Conservation (phyloP, 2,113 vertebrate genomes). For the Rhadina sibilatrix region DNA sequence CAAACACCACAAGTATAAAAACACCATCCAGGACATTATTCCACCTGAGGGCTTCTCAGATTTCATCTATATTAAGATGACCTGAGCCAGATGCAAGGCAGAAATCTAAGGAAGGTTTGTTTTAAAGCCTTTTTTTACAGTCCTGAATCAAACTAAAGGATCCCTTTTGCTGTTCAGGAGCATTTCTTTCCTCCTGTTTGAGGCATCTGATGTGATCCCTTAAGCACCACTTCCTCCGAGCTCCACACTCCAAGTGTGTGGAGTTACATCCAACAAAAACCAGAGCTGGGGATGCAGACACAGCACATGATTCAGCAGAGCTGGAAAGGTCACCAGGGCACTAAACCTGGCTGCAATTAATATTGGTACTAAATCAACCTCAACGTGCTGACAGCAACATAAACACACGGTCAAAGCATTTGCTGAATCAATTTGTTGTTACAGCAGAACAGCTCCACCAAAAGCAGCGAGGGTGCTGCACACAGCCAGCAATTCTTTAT, state of each 20-base stretch:
- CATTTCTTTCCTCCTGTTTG: background rate
- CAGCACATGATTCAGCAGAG: background rate
- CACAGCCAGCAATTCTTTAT: background rate
- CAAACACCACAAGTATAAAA: background rate
- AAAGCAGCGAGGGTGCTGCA: background rate
- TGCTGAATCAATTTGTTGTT: background rate
- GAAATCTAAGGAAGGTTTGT: background rate
- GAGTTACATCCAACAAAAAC: background rate
- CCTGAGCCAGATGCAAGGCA: background rate
- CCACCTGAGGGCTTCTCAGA: background rate
- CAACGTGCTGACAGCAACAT: background rate
- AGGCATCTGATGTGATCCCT: background rate
- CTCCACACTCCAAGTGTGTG: background rate
- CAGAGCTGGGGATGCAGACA: background rate
- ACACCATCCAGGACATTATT: background rate
- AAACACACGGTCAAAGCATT: background rate
- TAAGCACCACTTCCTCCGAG: background rate
- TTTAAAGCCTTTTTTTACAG: background rate
- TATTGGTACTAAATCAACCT: background rate
- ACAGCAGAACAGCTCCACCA: background rate
- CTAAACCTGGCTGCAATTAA: background rate
- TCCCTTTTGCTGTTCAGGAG: background rate
- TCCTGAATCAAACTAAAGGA: background rate
- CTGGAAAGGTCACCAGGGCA: background rate
- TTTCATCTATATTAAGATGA: background rate